A percentile compares a stretch with the other conserved stretches of the same genome.
phyloP scores from a whole-genome alignment of 2,113 vertebrate species.

The Excalfactoria chinensis region DNA sequence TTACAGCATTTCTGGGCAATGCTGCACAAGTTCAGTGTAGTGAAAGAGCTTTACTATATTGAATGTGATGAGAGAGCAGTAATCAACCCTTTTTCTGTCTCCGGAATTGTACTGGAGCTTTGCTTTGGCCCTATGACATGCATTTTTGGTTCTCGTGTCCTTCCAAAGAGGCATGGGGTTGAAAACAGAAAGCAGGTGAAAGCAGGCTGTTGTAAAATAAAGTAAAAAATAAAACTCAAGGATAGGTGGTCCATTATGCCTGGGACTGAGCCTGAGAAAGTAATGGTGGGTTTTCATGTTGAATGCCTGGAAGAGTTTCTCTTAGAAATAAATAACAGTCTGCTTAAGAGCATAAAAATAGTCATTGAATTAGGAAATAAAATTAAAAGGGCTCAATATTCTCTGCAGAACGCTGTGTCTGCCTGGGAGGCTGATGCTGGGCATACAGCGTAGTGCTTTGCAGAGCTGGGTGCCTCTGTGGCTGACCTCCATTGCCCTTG shows the following conservation, averaged over 20 bases:
- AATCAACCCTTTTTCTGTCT: neutral
- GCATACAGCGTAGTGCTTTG: neutral
- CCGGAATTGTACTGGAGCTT: neutral
- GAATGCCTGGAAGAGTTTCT: neutral
- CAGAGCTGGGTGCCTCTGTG: neutral
- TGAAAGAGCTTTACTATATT: neutral
- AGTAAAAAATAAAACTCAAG: neutral
- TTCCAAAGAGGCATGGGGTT: neutral
- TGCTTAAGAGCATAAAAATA: neutral
- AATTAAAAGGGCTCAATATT: fast-evolving
- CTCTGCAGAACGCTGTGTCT: neutral
- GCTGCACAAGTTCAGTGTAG: constrained; percentile 1
- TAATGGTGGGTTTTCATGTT: neutral
- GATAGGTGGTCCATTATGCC: neutral
- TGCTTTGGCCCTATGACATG: neutral
- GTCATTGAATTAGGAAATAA: neutral
- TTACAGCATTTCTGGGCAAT: neutral
- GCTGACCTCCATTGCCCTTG: too few relatives aligned
- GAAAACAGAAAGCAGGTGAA: neutral
- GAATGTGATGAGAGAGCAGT: neutral
- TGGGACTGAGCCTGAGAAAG: neutral
- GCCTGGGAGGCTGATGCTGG: neutral
- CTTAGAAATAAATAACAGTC: neutral
- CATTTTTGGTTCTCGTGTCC: neutral
- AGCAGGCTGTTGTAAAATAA: neutral